A percentile compares a stretch with the other conserved stretches of the same genome.
Evolutionary conservation across 2,888 invertebrate genomes (phyloP).

Genomic region (Fragum fragum): DNA sequence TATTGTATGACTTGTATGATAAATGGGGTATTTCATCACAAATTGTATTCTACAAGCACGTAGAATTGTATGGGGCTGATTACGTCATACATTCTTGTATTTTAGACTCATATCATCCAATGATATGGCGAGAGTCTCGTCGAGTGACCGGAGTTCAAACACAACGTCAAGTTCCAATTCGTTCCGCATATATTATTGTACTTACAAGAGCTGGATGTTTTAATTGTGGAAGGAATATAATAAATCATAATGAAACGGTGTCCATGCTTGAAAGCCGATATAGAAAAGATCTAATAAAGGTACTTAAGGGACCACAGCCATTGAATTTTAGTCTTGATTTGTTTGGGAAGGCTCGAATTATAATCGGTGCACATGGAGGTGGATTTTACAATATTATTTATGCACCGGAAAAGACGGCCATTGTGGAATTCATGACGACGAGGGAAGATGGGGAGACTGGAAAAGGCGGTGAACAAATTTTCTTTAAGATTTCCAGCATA

Average conservation of each 20-base stretch:
- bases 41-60: background rate
- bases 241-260: conserved; percentile 9
- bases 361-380: conserved; percentile 30
- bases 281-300: background rate
- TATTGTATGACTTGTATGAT: conserved; percentile 29
- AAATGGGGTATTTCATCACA: conserved; percentile 23
- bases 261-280: conserved; percentile 4
- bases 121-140: conserved; percentile 32
- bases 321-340: background rate
- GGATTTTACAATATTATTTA: conserved; percentile 33
- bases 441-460: conserved; percentile 2
- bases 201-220: conserved; percentile 27
- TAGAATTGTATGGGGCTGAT: conserved; percentile 23
- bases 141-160: conserved; percentile 4
- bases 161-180: background rate
- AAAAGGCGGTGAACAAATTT: conserved; percentile 16
- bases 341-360: conserved; percentile 20
- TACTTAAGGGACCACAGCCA: conserved; percentile 10
- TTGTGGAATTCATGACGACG: conserved; percentile 26
- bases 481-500: conserved; percentile 23
- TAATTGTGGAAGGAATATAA: conserved; percentile 18
- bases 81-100: conserved; percentile 22
- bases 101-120: conserved; percentile 29
- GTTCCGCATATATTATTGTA: background rate
- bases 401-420: conserved; percentile 16